A percentile compares a stretch with the other conserved stretches of the same genome.
These are phyloP conservation scores for Falcunculus frontatus DNA, from an alignment of 2,113 vertebrate species.

Conservation along the genomic window DNA sequence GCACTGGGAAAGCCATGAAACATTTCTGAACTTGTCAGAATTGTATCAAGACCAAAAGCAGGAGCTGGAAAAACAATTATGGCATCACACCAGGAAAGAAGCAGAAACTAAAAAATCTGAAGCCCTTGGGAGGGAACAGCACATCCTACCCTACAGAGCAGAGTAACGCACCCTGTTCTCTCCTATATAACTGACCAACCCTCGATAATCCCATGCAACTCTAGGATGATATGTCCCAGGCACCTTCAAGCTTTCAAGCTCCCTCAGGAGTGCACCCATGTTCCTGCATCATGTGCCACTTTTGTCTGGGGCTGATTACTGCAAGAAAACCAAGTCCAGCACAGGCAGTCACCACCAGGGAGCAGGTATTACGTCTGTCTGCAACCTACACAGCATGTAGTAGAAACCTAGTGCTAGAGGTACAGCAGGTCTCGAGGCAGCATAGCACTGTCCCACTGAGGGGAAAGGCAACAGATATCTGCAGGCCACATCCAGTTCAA, in stretches of 20 bases:
- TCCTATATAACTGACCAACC: neutral
- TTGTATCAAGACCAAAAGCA: neutral
- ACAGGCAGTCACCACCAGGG: neutral
- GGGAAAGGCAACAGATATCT: neutral
- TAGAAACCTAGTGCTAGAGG: neutral
- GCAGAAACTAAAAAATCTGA: neutral
- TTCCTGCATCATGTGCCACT: neutral
- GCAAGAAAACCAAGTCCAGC: neutral
- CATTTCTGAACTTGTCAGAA: neutral
- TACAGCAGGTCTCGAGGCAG: neutral
- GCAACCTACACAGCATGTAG: neutral
- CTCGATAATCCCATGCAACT: neutral
- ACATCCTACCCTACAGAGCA: neutral
- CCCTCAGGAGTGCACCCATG: neutral
- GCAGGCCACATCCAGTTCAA: neutral
- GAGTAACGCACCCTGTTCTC: neutral
- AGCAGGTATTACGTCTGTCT: neutral
- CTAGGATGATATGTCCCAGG: neutral
- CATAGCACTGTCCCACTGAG: neutral
- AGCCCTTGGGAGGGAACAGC: neutral
- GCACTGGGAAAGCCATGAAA: neutral
- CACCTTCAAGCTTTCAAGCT: neutral
- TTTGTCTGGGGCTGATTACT: neutral
- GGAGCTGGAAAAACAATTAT: neutral
- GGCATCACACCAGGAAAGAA: neutral